Conservation (phyloP, 2,888 invertebrate species). For the Watsonalla binaria region DNA sequence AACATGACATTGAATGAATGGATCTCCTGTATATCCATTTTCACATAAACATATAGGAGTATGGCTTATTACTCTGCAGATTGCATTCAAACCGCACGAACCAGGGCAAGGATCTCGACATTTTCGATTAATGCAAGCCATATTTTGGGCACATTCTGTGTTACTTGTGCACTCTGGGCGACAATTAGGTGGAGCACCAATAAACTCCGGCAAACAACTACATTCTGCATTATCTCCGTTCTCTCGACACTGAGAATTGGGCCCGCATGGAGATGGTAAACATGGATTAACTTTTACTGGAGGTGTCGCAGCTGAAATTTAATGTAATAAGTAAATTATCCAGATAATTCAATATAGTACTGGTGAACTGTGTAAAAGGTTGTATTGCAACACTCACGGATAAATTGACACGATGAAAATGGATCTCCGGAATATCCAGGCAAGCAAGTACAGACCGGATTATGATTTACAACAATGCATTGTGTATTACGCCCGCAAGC, state of each 20-base stretch:
- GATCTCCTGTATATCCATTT: conserved; percentile 82
- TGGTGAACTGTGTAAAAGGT: background rate
- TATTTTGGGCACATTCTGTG: conserved; percentile 80
- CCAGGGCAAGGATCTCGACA: conserved; percentile 85
- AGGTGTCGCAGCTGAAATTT: conserved; percentile 47
- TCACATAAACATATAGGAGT: conserved; percentile 83
- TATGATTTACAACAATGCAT: conserved; percentile 81
- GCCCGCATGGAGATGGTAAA: conserved; percentile 83
- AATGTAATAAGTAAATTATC: conserved; percentile 1
- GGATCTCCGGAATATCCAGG: conserved; percentile 84
- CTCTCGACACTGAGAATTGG: conserved; percentile 80
- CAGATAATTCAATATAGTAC: background rate
- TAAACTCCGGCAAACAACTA: conserved; percentile 80
- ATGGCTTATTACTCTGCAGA: conserved; percentile 85
- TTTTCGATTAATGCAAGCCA: conserved; percentile 83
- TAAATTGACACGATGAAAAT: conserved; percentile 81
- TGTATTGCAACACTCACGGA: conserved; percentile 49
- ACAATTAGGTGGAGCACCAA: conserved; percentile 81
- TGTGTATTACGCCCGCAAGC: conserved; percentile 82
- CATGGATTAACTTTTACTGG: conserved; percentile 75
- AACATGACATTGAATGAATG: conserved; percentile 75
- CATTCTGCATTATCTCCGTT: conserved; percentile 80
- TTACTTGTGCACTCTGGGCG: conserved; percentile 84
- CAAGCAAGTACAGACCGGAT: conserved; percentile 83
- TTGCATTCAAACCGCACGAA: conserved; percentile 83